These are phyloP conservation scores for Drosophila lowei DNA, from an alignment of 1,140 invertebrate genomes.

Conservation along the genomic window DNA sequence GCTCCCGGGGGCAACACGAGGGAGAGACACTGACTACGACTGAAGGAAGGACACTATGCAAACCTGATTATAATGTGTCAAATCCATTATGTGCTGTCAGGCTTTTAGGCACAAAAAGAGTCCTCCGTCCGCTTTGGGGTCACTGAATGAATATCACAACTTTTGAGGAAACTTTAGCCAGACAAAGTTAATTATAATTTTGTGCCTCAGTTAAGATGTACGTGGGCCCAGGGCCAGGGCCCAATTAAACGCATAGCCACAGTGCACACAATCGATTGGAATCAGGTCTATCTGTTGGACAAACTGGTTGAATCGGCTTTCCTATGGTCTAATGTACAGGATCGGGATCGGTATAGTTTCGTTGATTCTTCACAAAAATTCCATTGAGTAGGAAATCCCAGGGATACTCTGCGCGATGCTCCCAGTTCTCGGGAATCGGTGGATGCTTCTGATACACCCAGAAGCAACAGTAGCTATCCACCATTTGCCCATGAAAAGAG, in stretches of 20 bases:
- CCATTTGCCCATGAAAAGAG: slow-evolving; percentile 3
- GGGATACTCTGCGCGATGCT: slow-evolving; percentile 32
- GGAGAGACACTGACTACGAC: slow-evolving; percentile 14
- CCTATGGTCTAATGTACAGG: not conserved
- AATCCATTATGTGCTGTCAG: slow-evolving; percentile 79
- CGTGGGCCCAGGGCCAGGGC: slow-evolving; percentile 36
- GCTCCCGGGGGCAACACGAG: slow-evolving; percentile 7
- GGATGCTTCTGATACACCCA: slow-evolving; percentile 59
- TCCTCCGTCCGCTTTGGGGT: slow-evolving; percentile 20
- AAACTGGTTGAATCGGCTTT: too few species aligned
- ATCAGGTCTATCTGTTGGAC: not conserved
- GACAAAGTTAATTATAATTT: slow-evolving; percentile 76
- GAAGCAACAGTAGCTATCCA: slow-evolving; percentile 57
- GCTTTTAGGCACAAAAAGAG: slow-evolving; percentile 60
- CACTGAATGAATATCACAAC: slow-evolving; percentile 43
- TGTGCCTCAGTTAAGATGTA: slow-evolving; percentile 38
- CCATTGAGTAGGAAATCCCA: slow-evolving; percentile 57
- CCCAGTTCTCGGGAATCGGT: slow-evolving; percentile 17
- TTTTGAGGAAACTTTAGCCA: slow-evolving; percentile 55
- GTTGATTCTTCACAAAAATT: slow-evolving; percentile 33
- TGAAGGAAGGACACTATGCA: slow-evolving; percentile 56
- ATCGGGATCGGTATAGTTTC: slow-evolving; percentile 11
- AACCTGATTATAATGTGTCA: slow-evolving; percentile 83
- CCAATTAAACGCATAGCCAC: slow-evolving; percentile 59
- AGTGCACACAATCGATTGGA: slow-evolving; percentile 26